A percentile compares a stretch with the other conserved stretches of the same genome.
Evolutionary conservation across 2,113 vertebrate genomes (phyloP).

Genomic region (Ptilorrhoa leucosticta): DNA sequence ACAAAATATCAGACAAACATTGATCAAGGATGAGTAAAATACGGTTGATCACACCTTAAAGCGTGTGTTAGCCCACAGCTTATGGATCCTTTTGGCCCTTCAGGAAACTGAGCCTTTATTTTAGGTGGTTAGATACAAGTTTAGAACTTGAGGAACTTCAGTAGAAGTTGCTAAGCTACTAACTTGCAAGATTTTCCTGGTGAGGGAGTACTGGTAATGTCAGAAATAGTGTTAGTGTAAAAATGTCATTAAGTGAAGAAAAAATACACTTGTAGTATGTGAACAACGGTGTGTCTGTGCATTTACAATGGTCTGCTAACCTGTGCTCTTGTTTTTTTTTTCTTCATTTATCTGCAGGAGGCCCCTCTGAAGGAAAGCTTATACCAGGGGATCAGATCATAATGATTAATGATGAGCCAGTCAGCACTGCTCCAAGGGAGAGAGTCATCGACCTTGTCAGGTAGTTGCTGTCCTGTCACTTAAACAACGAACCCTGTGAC

Average conservation of each 20-base stretch:
- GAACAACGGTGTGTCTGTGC: not conserved
- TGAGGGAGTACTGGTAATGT: not conserved
- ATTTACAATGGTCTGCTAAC: constrained; percentile 19
- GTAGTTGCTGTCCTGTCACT: constrained; percentile 71
- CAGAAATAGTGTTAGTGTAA: not conserved
- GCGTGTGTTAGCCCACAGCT: not conserved
- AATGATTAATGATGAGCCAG: constrained; percentile 98
- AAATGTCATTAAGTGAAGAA: not conserved
- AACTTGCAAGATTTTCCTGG: not conserved
- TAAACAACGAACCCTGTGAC: not conserved
- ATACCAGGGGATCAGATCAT: constrained; percentile 97
- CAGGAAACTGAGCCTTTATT: not conserved
- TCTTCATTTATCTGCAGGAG: constrained; percentile 76
- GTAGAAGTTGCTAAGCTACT: not conserved
- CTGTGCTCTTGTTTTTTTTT: not conserved
- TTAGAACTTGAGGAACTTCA: not conserved
- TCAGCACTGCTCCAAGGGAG: constrained; percentile 91
- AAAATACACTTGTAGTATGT: not conserved
- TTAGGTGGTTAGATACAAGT: not conserved
- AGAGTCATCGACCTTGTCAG: constrained; percentile 98
- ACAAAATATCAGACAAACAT: not conserved
- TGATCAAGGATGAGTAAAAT: not conserved
- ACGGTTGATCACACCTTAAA: not conserved
- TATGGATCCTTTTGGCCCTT: not conserved
- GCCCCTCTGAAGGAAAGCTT: constrained; percentile 95